phyloP scores from a whole-genome alignment of 2,797 vertebrate species.

The Cichlasoma orientale region DNA sequence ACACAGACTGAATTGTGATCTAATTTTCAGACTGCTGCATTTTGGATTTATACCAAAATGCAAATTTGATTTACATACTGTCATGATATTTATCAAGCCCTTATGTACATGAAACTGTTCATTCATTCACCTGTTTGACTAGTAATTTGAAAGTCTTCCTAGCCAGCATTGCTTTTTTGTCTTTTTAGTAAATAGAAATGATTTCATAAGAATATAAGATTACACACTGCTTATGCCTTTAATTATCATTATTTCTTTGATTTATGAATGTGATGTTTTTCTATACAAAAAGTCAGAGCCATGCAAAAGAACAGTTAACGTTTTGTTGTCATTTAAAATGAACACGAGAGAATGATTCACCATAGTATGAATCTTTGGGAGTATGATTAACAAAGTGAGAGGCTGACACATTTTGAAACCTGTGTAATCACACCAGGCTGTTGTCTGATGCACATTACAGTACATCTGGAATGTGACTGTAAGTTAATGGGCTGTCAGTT shows the following conservation, averaged over 20 bases:
- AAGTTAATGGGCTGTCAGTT: not conserved
- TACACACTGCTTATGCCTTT: not conserved
- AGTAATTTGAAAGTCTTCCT: conserved; percentile 1
- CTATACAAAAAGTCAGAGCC: not conserved
- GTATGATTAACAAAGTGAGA: conserved; percentile 49
- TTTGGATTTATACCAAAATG: conserved; percentile 14
- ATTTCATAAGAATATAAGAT: not conserved
- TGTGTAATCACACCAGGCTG: not conserved
- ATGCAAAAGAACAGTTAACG: not conserved
- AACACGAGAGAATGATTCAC: conserved; percentile 40
- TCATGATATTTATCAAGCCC: not conserved
- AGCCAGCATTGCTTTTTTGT: not conserved
- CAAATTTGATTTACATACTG: conserved; percentile 14
- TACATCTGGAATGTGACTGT: conserved; percentile 1
- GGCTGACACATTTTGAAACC: conserved; percentile 23
- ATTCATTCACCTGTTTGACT: conserved; percentile 8
- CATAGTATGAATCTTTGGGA: not conserved
- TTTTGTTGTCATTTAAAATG: conserved; percentile 30
- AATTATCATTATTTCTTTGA: not conserved
- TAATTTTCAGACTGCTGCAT: conserved; percentile 7
- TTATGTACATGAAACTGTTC: not conserved
- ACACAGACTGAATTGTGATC: conserved; percentile 17
- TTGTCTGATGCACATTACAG: not conserved
- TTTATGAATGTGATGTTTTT: not conserved
- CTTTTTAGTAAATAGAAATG: not conserved